Percentiles rank a stretch among this genome's conserved stretches.
phyloP scores from a whole-genome alignment of 2,888 invertebrate genomes.

The Schrankia costaestrigalis region DNA sequence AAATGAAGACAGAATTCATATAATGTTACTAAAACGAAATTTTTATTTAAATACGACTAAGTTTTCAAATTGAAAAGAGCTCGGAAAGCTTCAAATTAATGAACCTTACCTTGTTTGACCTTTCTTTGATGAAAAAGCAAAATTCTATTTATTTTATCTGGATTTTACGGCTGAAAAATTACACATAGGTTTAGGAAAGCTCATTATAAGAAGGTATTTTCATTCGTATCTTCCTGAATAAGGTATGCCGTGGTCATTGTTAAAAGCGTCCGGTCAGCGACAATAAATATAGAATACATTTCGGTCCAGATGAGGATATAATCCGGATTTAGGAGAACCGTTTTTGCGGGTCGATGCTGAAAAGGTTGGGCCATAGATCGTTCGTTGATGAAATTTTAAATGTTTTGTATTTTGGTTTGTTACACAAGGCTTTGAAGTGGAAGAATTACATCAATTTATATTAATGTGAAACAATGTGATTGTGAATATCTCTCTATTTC shows the following conservation, averaged over 20 bases:
- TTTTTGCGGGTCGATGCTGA: conserved; percentile 36
- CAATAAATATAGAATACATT: conserved; percentile 71
- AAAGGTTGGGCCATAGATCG: conserved; percentile 30
- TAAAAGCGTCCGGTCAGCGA: conserved; percentile 65
- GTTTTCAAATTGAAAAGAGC: not conserved
- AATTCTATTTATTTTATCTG: conserved; percentile 22
- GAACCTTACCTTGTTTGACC: conserved; percentile 5
- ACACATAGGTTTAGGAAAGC: conserved; percentile 35
- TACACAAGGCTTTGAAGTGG: too few relatives aligned
- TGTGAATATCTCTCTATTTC: too few relatives aligned
- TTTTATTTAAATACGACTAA: not conserved
- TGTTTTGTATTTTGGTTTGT: too few relatives aligned
- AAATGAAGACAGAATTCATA: too few relatives aligned
- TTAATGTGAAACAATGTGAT: too few relatives aligned
- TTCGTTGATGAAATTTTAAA: too few relatives aligned
- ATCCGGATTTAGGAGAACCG: conserved; percentile 63
- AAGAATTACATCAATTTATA: too few relatives aligned
- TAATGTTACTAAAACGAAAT: not conserved
- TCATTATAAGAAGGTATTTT: conserved; percentile 48
- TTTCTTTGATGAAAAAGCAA: conserved; percentile 11
- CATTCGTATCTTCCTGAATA: conserved; percentile 49
- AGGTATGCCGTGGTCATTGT: conserved; percentile 56
- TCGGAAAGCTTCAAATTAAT: conserved; percentile 1
- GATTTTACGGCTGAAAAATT: conserved; percentile 40
- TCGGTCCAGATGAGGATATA: conserved; percentile 61